Percentiles rank a stretch among this genome's conserved stretches.
Evolutionary conservation across 2,797 vertebrate species (phyloP).

Genomic region (Enteromius anoplus): DNA sequence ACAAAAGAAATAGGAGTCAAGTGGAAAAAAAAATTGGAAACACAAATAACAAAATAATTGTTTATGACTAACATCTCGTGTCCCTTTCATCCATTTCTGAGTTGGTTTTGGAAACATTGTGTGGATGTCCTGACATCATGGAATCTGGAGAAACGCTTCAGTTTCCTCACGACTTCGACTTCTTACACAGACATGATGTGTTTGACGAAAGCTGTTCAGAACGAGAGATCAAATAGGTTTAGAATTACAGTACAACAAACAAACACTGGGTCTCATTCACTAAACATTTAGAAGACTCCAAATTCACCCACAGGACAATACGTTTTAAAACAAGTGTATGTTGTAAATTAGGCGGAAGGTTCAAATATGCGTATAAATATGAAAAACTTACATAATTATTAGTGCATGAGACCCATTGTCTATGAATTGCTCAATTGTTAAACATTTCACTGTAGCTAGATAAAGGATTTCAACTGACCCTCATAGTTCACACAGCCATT

Average conservation of each 20-base stretch:
- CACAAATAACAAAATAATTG: slow-evolving; percentile 70
- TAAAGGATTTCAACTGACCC: slow-evolving; percentile 73
- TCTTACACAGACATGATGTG: slow-evolving; percentile 97
- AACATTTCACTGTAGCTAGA: not conserved
- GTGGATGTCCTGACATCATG: slow-evolving; percentile 82
- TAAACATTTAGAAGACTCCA: no score
- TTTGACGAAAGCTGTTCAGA: slow-evolving; percentile 91
- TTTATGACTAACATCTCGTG: slow-evolving; percentile 80
- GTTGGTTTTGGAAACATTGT: slow-evolving; percentile 75
- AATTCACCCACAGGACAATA: no score
- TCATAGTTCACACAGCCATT: slow-evolving; percentile 97
- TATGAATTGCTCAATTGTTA: not conserved
- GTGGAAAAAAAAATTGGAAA: slow-evolving; percentile 62
- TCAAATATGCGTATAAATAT: no score
- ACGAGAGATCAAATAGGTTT: slow-evolving; percentile 4
- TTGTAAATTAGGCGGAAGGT: no score
- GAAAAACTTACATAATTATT: no score
- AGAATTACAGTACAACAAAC: slow-evolving; percentile 3
- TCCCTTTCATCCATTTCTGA: slow-evolving; percentile 78
- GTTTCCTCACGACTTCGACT: slow-evolving; percentile 66
- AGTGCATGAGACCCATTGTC: no score
- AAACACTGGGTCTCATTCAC: not conserved
- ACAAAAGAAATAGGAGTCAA: slow-evolving; percentile 66
- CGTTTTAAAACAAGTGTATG: no score
- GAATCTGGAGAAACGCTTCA: slow-evolving; percentile 76